Evolutionary conservation across 2,888 invertebrate genomes (phyloP).

Genomic region (Polymixis lichenea): DNA sequence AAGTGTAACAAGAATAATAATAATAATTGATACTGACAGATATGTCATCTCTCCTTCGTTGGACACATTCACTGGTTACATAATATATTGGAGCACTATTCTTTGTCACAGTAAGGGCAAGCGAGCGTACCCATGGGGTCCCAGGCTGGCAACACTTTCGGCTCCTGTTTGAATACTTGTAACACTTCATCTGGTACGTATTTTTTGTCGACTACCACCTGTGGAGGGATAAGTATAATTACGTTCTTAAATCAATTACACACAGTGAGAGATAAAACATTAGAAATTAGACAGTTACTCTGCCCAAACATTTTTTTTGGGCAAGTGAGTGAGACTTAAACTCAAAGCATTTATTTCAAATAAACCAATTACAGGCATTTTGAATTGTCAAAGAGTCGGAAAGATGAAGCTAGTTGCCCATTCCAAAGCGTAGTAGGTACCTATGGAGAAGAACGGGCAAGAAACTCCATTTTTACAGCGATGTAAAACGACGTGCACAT

Average conservation of each 20-base stretch:
- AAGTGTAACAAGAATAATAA: too few species aligned
- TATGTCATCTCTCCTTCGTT: constrained; percentile 13
- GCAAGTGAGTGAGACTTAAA: neutral
- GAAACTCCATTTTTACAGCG: too few species aligned
- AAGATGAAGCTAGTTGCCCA: too few species aligned
- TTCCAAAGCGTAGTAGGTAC: too few species aligned
- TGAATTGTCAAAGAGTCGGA: too few species aligned
- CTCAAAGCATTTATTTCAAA: too few species aligned
- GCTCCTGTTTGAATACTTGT: constrained; percentile 94
- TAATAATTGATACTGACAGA: constrained; percentile 22
- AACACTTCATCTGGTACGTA: constrained; percentile 94
- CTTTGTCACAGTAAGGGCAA: constrained; percentile 79
- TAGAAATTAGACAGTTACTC: neutral
- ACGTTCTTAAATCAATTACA: neutral
- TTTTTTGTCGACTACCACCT: constrained; percentile 96
- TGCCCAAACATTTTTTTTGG: neutral
- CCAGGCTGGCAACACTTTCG: constrained; percentile 96
- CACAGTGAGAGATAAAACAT: neutral
- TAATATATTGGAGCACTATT: constrained; percentile 64
- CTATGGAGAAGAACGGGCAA: too few species aligned
- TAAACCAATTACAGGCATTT: too few species aligned
- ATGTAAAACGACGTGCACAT: too few species aligned
- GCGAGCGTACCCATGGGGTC: constrained; percentile 98
- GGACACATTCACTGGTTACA: constrained; percentile 12
- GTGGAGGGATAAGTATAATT: constrained; percentile 30